Evolutionary conservation across 2,888 invertebrate genomes (phyloP).

Genomic region (Oasisia sp.): DNA sequence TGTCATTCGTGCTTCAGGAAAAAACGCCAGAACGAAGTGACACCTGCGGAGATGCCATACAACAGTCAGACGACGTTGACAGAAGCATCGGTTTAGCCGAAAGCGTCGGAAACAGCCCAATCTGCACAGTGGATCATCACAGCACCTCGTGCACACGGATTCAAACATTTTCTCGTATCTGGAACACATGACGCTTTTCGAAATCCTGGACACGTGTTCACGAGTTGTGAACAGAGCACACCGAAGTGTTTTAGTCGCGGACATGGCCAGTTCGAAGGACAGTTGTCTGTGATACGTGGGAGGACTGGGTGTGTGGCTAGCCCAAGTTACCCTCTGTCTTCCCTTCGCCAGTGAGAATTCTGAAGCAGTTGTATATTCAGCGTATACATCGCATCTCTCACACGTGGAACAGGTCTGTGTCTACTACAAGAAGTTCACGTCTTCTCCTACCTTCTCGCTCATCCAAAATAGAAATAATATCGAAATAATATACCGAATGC

Average conservation of each 20-base stretch:
- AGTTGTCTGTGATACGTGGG: no score
- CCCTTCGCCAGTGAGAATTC: no score
- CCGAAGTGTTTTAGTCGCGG: not conserved
- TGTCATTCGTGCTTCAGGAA: not conserved
- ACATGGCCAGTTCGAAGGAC: not conserved
- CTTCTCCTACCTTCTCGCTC: no score
- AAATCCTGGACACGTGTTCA: not conserved
- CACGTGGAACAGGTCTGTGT: no score
- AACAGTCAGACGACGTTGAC: not conserved
- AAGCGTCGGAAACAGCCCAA: not conserved
- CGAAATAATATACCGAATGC: no score
- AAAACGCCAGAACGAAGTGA: constrained; percentile 12
- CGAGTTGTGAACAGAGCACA: not conserved
- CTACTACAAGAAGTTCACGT: no score
- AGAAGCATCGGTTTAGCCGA: not conserved
- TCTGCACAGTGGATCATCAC: not conserved
- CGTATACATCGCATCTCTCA: no score
- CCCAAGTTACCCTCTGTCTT: no score
- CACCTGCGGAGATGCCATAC: not conserved
- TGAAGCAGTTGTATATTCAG: no score
- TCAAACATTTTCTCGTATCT: not conserved
- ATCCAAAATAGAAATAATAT: no score
- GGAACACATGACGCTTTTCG: not conserved
- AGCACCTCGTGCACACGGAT: not conserved
- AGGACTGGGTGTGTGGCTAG: no score